A percentile compares a stretch with the other conserved stretches of the same genome.
Conservation (phyloP, 2,113 vertebrate genomes). For the Tringa solitaria region DNA sequence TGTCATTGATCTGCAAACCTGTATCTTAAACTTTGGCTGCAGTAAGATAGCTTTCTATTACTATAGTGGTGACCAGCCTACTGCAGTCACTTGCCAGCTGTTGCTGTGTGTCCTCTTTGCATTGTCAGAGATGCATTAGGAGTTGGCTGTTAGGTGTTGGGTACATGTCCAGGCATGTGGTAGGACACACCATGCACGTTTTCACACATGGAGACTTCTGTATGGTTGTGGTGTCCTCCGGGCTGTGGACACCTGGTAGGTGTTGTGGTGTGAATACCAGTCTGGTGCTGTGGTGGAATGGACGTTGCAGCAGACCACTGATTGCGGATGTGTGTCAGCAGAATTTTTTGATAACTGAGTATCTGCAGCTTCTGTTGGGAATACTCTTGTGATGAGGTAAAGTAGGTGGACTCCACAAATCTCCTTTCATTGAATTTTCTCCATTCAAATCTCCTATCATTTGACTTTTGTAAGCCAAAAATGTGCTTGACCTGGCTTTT, state of each 20-base stretch:
- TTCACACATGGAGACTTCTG: rapidly evolving
- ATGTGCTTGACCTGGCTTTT: not conserved
- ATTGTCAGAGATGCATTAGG: not conserved
- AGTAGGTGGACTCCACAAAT: not conserved
- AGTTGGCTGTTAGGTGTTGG: rapidly evolving
- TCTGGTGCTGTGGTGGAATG: not conserved
- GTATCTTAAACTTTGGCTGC: not conserved
- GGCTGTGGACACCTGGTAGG: not conserved
- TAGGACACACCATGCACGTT: not conserved
- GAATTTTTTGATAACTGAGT: not conserved
- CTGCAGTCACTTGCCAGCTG: not conserved
- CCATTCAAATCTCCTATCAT: not conserved
- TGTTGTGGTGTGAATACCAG: not conserved
- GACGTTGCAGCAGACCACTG: not conserved
- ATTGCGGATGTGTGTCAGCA: not conserved
- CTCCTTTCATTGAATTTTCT: not conserved
- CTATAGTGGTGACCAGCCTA: not conserved
- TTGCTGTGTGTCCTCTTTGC: not conserved
- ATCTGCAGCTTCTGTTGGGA: not conserved
- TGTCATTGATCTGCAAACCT: not conserved
- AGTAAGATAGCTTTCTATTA: not conserved
- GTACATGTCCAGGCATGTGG: rapidly evolving
- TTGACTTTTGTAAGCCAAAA: not conserved
- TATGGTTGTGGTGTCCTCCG: not conserved
- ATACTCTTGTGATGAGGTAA: not conserved